A percentile compares a stretch with the other conserved stretches of the same genome.
Conservation (phyloP, 2,888 invertebrate genomes). For the Drosophila prolongata region DNA sequence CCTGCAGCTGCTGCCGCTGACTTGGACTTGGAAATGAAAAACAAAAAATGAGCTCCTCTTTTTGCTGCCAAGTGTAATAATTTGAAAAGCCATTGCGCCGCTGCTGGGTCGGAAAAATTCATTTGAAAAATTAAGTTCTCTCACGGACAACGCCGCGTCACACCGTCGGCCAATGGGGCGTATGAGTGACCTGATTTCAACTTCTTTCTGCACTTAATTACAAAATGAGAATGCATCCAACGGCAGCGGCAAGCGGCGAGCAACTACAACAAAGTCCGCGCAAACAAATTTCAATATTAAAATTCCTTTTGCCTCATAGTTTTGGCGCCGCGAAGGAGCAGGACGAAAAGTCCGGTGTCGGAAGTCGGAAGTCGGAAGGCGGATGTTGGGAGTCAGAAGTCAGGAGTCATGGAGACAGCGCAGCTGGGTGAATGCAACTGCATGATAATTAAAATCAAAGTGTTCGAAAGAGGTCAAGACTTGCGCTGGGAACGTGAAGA, state of each 20-base stretch:
- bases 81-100: slow-evolving; percentile 60
- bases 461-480: slow-evolving; percentile 27
- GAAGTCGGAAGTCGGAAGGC: slow-evolving; percentile 20
- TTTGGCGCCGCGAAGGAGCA: slow-evolving; percentile 43
- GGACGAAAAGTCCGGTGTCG: slow-evolving; percentile 1
- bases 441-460: slow-evolving; percentile 54
- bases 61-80: slow-evolving; percentile 37
- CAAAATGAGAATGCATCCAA: slow-evolving; percentile 57
- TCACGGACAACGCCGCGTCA: slow-evolving; percentile 31
- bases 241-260: slow-evolving; percentile 14
- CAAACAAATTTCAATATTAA: slow-evolving; percentile 76
- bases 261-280: slow-evolving; percentile 50
- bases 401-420: slow-evolving; percentile 25
- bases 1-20: slow-evolving; percentile 61
- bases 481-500: neutral
- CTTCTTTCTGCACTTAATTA: slow-evolving; percentile 74
- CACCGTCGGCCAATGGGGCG: slow-evolving; percentile 38
- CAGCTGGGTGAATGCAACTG: slow-evolving; percentile 49
- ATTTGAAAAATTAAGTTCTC: slow-evolving; percentile 64
- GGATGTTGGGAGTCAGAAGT: slow-evolving; percentile 6
- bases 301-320: slow-evolving; percentile 45
- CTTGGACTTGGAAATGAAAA: slow-evolving; percentile 37
- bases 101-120: slow-evolving; percentile 54
- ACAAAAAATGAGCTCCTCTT: neutral
- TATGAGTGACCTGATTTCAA: slow-evolving; percentile 67